These are phyloP conservation scores for Psittacula cyanocephala DNA, from an alignment of 2,113 vertebrate species.

Conservation along the genomic window DNA sequence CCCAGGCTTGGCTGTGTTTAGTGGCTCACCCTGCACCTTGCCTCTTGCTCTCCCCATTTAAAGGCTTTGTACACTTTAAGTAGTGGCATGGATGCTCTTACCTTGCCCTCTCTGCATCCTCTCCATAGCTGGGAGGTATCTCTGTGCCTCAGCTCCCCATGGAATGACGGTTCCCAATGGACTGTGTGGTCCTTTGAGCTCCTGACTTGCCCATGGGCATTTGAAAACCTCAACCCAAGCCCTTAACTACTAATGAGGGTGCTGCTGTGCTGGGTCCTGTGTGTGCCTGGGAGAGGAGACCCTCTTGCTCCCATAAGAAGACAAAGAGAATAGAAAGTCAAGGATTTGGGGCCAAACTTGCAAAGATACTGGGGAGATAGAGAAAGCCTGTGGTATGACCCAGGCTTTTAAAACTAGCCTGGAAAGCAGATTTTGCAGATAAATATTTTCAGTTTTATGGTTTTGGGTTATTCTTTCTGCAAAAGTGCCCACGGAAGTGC, in stretches of 20 bases:
- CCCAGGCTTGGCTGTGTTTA: neutral
- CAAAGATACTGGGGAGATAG: rapidly evolving
- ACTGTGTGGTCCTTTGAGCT: neutral
- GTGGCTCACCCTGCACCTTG: neutral
- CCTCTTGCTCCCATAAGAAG: rapidly evolving
- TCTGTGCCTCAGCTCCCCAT: neutral
- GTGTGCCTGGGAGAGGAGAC: rapidly evolving
- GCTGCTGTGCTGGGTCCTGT: neutral
- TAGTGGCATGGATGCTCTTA: rapidly evolving
- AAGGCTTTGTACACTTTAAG: neutral
- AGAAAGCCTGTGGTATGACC: neutral
- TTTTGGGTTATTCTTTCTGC: neutral
- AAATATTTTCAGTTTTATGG: rapidly evolving
- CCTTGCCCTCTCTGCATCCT: rapidly evolving
- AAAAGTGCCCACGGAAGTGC: neutral
- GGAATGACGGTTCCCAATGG: neutral
- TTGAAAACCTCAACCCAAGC: neutral
- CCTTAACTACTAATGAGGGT: rapidly evolving
- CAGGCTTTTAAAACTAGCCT: neutral
- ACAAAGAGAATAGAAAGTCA: neutral
- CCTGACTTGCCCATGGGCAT: rapidly evolving
- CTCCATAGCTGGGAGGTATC: neutral
- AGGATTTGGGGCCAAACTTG: neutral
- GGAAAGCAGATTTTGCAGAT: neutral
- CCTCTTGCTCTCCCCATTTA: rapidly evolving